These are phyloP conservation scores for Ophion ellenae DNA, from an alignment of 2,888 invertebrate species.

Conservation along the genomic window DNA sequence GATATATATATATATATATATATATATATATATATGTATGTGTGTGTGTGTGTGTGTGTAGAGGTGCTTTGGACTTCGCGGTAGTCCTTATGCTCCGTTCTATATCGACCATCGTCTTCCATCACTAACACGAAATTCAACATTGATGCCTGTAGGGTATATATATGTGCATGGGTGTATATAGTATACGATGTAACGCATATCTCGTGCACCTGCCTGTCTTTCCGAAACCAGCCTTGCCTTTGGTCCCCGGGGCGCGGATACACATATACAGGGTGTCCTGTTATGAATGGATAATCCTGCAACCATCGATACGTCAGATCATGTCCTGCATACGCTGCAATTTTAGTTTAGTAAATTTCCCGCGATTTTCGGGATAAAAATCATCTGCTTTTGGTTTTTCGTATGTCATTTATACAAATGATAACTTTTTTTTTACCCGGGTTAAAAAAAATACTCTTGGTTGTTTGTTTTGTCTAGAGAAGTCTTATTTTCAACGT, in stretches of 20 bases:
- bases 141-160: slow-evolving; percentile 1
- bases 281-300: not conserved
- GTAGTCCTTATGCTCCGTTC: slow-evolving; percentile 57
- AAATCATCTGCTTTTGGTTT: too few relatives aligned
- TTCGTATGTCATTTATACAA: too few relatives aligned
- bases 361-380: too few relatives aligned
- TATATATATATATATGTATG: slow-evolving; percentile 21
- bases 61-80: slow-evolving; percentile 42
- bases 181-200: slow-evolving; percentile 25
- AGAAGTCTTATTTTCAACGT: too few relatives aligned
- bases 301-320: too few relatives aligned
- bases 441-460: too few relatives aligned
- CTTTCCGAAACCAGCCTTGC: slow-evolving; percentile 61
- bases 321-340: too few relatives aligned
- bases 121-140: slow-evolving; percentile 27
- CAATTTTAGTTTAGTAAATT: too few relatives aligned
- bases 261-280: not conserved
- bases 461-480: too few relatives aligned
- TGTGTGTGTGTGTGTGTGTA: not conserved
- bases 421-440: too few relatives aligned
- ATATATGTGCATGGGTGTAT: slow-evolving; percentile 6
- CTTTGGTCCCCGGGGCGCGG: slow-evolving; percentile 47
- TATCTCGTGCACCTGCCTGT: slow-evolving; percentile 65
- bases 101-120: slow-evolving; percentile 48
- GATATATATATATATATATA: not conserved